Base-by-base conservation (phyloP, 1,140 invertebrate genomes). In the Cherax destructor region DNA sequence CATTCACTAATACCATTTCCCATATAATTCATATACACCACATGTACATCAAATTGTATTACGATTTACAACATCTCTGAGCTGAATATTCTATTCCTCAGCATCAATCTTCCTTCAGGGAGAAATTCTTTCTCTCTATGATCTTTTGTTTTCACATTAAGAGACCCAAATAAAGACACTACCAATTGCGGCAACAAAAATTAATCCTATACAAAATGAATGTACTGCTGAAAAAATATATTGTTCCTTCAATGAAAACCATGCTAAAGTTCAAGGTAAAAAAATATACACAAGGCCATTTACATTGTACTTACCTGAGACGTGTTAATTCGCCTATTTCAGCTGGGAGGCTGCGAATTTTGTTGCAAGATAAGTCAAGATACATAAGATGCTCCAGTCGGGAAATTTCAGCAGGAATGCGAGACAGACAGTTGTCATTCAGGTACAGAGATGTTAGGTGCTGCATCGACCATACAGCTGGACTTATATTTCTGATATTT, bases 281-380 rank as follows among this genome's bases (percentile, higher is more conserved):
- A 13, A 41, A 41, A 41, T 41, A 41, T 41, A 56, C 52, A 10
- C 52, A 5, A 56, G 52, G 9, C 13, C 52, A 13, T 56, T 56
- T 77, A 56, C 21, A 4, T 13, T 10, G 3, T 7, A 92, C 93
- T 94, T 94, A 98, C 97, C 97, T 97, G 87, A 91, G 92, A 83
- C 87, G 83, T 30, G 83, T 97, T 94, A 99, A 96, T 94, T 99
- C 98, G 91, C 99, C 99, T 77, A 99, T 96, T 96, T 99, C 98
- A 78, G 98, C 96, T 91, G 99, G 99, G 93, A 99, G 95, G 94
- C 97, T 97, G 92, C 98, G 96, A 90, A 99, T 95, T 95, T 99
- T 99, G 95, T 99, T 99, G 94, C 96, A 97, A 93, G 98, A 99
- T 91, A 99, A 95, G 95, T 99, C 99, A 86, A 99, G 95, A 87